A percentile compares a stretch with the other conserved stretches of the same genome.
Conservation (phyloP, 2,113 vertebrate genomes). For the Merops nubicus region DNA sequence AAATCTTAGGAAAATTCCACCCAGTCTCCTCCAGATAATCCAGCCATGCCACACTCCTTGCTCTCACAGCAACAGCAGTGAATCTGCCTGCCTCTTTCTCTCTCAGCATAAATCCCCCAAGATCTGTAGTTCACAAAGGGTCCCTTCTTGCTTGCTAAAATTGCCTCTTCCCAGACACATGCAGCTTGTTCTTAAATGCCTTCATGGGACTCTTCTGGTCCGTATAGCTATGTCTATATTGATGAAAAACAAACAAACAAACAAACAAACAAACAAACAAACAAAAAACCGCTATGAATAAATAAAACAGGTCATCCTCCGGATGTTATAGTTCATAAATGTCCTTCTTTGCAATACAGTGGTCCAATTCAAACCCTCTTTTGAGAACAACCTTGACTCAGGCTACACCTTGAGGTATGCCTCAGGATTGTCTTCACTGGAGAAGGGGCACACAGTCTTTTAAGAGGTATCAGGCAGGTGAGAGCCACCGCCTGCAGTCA, state of each 20-base stretch:
- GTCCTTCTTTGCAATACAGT: background rate
- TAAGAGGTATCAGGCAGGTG: background rate
- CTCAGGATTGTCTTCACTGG: rapidly evolving
- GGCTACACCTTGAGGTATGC: too few relatives aligned
- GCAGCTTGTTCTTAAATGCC: background rate
- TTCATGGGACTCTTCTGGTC: background rate
- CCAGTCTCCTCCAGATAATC: background rate
- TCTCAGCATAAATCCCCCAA: background rate
- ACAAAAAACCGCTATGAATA: background rate
- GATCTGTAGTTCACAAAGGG: background rate
- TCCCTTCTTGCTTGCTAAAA: background rate
- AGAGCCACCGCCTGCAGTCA: background rate
- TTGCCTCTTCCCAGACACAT: background rate
- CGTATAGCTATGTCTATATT: background rate
- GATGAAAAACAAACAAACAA: background rate
- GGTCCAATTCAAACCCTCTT: background rate
- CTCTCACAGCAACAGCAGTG: background rate
- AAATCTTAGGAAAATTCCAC: constrained; percentile 41
- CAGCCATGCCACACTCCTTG: background rate
- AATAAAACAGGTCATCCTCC: background rate
- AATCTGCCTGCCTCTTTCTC: background rate
- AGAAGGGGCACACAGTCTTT: background rate
- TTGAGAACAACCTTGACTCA: background rate
- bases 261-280: background rate
- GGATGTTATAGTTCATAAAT: background rate